Evolutionary conservation across 2,113 vertebrate species (phyloP).

Genomic region (Rana temporaria): DNA sequence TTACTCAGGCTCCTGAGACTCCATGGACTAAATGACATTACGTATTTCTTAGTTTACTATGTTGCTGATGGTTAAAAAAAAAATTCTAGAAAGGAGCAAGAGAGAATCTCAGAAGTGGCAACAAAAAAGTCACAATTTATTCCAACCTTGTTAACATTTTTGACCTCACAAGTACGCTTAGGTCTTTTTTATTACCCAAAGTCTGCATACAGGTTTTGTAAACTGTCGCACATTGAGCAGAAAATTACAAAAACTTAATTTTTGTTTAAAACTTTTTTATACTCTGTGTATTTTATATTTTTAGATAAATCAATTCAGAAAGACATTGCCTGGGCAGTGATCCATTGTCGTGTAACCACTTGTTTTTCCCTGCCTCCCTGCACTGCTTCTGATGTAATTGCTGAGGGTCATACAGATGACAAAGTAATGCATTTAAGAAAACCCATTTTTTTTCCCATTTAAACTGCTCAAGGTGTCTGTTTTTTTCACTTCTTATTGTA

Average conservation of each 20-base stretch:
- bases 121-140: no score
- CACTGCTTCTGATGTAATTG: slow-evolving; percentile 57
- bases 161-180: background rate
- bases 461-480: slow-evolving; percentile 43
- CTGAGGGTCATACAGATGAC: slow-evolving; percentile 50
- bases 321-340: slow-evolving; percentile 52
- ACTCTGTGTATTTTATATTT: slow-evolving; percentile 1
- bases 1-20: no score
- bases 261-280: background rate
- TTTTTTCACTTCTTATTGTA: slow-evolving; percentile 44
- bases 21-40: no score
- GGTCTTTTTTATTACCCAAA: slow-evolving; percentile 54
- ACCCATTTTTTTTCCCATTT: slow-evolving; percentile 40
- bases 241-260: no score
- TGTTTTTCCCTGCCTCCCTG: background rate
- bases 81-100: no score
- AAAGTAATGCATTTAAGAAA: slow-evolving; percentile 34
- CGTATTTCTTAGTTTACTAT: no score
- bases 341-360: slow-evolving; percentile 51
- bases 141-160: background rate
- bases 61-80: no score
- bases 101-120: no score
- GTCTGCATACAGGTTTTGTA: no score
- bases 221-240: no score
- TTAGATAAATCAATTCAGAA: slow-evolving; percentile 59